Conservation (phyloP, 2,797 vertebrate genomes). For the Acanthurus leucopareius region DNA sequence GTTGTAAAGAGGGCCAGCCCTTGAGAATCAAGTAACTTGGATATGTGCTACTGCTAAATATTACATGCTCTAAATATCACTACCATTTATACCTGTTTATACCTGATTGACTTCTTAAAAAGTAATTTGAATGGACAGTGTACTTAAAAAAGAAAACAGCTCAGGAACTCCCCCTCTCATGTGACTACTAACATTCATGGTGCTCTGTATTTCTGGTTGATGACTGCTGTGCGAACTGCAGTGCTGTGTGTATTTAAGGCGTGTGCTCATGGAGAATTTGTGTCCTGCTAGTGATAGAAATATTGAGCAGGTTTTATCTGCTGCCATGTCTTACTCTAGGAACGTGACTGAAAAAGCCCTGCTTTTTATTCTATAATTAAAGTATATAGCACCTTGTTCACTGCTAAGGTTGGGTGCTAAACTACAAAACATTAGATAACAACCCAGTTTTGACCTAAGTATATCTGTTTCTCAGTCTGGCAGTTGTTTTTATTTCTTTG, state of each 20-base stretch:
- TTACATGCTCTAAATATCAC: conserved; percentile 25
- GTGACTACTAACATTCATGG: conserved; percentile 1
- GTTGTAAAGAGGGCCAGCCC: conserved; percentile 42
- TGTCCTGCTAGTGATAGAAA: conserved; percentile 32
- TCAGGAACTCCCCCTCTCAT: background rate
- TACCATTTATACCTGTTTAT: background rate
- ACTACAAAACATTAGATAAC: background rate
- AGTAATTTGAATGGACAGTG: background rate
- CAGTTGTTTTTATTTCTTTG: background rate
- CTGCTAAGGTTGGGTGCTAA: background rate
- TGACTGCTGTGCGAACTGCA: background rate
- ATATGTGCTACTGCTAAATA: conserved; percentile 8
- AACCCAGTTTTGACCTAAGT: background rate
- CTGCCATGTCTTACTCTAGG: conserved; percentile 7
- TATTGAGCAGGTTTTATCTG: conserved; percentile 23
- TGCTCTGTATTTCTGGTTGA: background rate
- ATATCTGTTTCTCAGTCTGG: background rate
- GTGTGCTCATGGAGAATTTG: conserved; percentile 14
- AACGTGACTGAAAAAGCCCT: background rate
- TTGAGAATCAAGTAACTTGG: conserved; percentile 24
- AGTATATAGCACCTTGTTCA: background rate
- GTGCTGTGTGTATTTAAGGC: conserved; percentile 60
- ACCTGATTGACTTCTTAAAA: conserved; percentile 10
- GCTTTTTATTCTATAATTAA: background rate
- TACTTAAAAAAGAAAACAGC: background rate